Conservation (phyloP, 2,797 vertebrate species). For the Austrolebias charrua region DNA sequence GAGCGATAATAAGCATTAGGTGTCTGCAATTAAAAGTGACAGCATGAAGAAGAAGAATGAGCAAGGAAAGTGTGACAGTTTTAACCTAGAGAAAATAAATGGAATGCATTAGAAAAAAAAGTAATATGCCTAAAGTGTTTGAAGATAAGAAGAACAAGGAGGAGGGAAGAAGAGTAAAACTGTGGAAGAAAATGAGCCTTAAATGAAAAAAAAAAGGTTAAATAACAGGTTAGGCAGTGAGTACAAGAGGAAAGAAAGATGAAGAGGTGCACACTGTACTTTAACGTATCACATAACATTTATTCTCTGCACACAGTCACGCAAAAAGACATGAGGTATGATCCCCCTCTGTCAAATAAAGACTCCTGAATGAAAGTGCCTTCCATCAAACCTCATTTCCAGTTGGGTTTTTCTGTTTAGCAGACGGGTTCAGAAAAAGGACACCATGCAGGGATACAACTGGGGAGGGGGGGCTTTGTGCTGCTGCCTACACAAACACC, state of each 20-base stretch:
- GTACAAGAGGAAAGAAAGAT: neutral
- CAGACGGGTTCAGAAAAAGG: slow-evolving; percentile 72
- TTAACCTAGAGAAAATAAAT: slow-evolving; percentile 35
- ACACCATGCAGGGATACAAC: slow-evolving; percentile 64
- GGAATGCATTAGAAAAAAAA: slow-evolving; percentile 64
- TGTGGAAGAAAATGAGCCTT: slow-evolving; percentile 49
- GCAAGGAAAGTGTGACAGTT: slow-evolving; percentile 24
- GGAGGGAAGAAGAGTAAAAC: slow-evolving; percentile 29
- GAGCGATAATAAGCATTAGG: slow-evolving; percentile 58
- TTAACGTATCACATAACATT: slow-evolving; percentile 28
- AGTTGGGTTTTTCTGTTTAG: slow-evolving; percentile 61
- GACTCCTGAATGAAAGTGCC: slow-evolving; percentile 61
- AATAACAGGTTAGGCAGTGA: slow-evolving; percentile 28
- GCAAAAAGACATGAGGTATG: slow-evolving; percentile 53
- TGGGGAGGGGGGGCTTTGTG: slow-evolving; percentile 48
- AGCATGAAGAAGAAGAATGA: slow-evolving; percentile 38
- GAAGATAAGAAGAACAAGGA: slow-evolving; percentile 36
- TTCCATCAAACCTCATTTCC: slow-evolving; percentile 55
- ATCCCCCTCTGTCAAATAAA: slow-evolving; percentile 56
- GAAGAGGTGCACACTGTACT: slow-evolving; percentile 5
- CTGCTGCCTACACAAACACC: slow-evolving; percentile 66
- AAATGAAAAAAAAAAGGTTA: slow-evolving; percentile 55
- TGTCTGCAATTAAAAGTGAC: slow-evolving; percentile 58
- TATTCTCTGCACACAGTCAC: slow-evolving; percentile 34
- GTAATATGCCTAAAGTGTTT: slow-evolving; percentile 56